phyloP scores from a whole-genome alignment of 2,888 invertebrate genomes.

The Phlogophora meticulosa region DNA sequence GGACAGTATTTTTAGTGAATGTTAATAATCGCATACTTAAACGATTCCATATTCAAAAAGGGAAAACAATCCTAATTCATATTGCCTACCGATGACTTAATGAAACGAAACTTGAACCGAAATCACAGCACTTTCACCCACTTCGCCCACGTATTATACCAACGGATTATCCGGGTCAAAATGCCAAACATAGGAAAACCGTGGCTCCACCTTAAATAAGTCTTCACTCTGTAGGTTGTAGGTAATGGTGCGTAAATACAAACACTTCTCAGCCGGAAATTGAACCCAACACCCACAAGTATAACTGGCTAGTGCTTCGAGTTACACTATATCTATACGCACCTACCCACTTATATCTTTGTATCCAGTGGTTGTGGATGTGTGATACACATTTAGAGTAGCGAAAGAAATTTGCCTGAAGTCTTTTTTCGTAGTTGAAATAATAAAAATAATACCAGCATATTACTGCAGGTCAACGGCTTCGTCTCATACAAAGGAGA shows the following conservation, averaged over 20 bases:
- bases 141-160: slow-evolving; percentile 12
- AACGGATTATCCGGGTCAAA: slow-evolving; percentile 50
- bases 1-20: no score
- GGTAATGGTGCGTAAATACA: slow-evolving; percentile 76
- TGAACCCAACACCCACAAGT: slow-evolving; percentile 69
- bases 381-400: slow-evolving; percentile 15
- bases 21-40: no score
- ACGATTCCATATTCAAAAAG: background rate
- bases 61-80: background rate
- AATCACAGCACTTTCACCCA: slow-evolving; percentile 16
- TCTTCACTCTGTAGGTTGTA: slow-evolving; percentile 67
- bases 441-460: no score
- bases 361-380: slow-evolving; percentile 22
- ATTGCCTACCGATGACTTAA: background rate
- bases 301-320: slow-evolving; percentile 55
- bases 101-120: background rate
- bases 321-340: slow-evolving; percentile 36
- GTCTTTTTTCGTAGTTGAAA: background rate
- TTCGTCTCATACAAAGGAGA: no score
- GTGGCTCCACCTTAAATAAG: slow-evolving; percentile 66
- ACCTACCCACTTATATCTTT: slow-evolving; percentile 16
- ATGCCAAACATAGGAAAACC: slow-evolving; percentile 52
- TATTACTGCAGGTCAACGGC: no score
- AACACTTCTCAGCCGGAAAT: slow-evolving; percentile 74
- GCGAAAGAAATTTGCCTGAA: background rate